Percentiles rank a stretch among this genome's conserved stretches.
These are phyloP conservation scores for Alligator sinensis DNA, from an alignment of 2,113 vertebrate genomes.

Conservation along the genomic window DNA sequence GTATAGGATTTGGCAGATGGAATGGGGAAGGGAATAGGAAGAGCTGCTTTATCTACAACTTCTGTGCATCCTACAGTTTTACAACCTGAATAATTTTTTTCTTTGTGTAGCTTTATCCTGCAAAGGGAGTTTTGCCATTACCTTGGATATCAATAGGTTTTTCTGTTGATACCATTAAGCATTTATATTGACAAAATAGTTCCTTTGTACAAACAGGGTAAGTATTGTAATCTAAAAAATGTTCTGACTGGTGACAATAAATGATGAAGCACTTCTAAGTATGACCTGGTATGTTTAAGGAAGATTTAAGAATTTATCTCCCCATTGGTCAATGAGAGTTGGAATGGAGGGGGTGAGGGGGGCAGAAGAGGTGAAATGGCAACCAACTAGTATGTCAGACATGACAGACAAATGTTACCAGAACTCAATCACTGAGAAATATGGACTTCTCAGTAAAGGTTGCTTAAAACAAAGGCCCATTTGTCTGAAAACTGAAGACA, in stretches of 20 bases:
- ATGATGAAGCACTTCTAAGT: conserved; percentile 44
- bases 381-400: conserved; percentile 60
- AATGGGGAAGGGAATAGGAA: too few species aligned
- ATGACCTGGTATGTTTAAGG: conserved; percentile 30
- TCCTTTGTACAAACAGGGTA: not conserved
- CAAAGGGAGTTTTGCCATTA: not conserved
- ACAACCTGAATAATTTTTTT: not conserved
- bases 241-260: conserved; percentile 29
- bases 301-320: conserved; percentile 63
- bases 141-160: accelerated
- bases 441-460: conserved; percentile 79
- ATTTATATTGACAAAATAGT: not conserved
- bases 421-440: conserved; percentile 74
- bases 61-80: not conserved
- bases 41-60: accelerated
- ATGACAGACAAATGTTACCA: conserved; percentile 44
- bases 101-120: accelerated
- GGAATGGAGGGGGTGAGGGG: not conserved
- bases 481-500: conserved; percentile 84
- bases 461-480: conserved; percentile 86
- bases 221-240: not conserved
- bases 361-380: conserved; percentile 59
- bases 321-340: conserved; percentile 51
- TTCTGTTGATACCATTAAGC: too few species aligned
- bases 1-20: not conserved